Base-by-base conservation (phyloP, 1,140 invertebrate genomes). In the Eciton burchellii region DNA sequence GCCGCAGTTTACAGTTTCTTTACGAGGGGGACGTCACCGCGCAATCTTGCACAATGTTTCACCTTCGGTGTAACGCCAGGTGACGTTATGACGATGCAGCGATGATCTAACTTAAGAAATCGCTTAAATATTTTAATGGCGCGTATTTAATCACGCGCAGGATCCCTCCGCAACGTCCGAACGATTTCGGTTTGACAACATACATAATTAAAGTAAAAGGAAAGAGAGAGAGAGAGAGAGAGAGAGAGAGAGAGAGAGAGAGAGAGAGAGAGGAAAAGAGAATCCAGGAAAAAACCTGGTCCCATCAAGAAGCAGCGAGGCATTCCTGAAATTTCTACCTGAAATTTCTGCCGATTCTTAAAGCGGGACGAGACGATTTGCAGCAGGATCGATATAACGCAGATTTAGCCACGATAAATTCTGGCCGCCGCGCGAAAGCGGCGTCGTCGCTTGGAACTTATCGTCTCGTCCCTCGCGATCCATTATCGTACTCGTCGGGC, bases 331-430 rank as follows among this genome's bases (percentile, higher is more conserved):
- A 56, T 9, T 9, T 68, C n/a, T 43, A n/a, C 63, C 68, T 77
- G 41, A 77, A 77, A 43, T 68, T 56, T 77, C 14, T n/a, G 1
- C n/a, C n/a, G n/a, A n/a, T n/a, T n/a, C n/a, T 77, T 66, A 56
- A 54, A 12, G 35, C 35, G 54, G 29, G 9, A 56, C 43, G 41
- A 77, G 56, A 77, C 41, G n/a, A 74, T 29, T 74, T 41, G 35
- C 19, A 66, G 16, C 16, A 43, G 12, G 21, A 77, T 77, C 21
- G 3, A 52, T 43, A 43, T 66, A 66, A 45, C 65, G 62, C 35
- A 52, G 62, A 35, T 77, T 65, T 66, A 52, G 65, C 65, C 73
- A 77, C 62, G 29, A 70, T 79, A 79, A 79, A 79, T 79, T 79
- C 21, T 79, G n/a, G 74, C 35, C n/a, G 63, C 63, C 65, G 49